These are phyloP conservation scores for Poecilia velifera DNA, from an alignment of 2,797 vertebrate species.

Conservation along the genomic window DNA sequence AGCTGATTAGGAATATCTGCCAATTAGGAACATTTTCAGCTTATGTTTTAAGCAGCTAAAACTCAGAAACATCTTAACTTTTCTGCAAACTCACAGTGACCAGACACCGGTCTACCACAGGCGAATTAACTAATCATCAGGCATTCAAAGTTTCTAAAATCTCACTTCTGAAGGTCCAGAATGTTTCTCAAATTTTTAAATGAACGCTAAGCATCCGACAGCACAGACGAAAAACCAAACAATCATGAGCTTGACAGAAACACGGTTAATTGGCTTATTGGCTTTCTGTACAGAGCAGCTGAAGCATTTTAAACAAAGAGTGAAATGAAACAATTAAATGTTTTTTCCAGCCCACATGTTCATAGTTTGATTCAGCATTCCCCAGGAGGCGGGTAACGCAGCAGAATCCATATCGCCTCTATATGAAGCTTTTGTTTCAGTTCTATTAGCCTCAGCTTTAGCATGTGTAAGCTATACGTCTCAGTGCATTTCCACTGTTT, in stretches of 20 bases:
- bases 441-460: not conserved
- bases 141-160: not conserved
- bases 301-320: not conserved
- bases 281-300: not conserved
- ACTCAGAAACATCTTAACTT: not conserved
- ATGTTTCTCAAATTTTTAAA: not conserved
- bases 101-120: not conserved
- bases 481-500: conserved; percentile 3
- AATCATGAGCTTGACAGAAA: not conserved
- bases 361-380: conserved; percentile 8
- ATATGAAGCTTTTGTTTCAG: conserved; percentile 3
- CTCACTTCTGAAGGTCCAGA: not conserved
- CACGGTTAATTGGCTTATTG: not conserved
- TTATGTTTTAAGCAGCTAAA: not conserved
- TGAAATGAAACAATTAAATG: not conserved
- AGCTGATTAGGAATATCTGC: not conserved
- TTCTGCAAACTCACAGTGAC: not conserved
- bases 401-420: not conserved
- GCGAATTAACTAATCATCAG: not conserved
- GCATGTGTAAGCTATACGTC: not conserved
- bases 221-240: no score
- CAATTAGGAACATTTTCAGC: not conserved
- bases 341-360: conserved; percentile 1
- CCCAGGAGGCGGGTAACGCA: not conserved
- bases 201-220: not conserved